Evolutionary conservation across 2,113 vertebrate genomes (phyloP).

Genomic region (Hydrochoerus hydrochaeris): DNA sequence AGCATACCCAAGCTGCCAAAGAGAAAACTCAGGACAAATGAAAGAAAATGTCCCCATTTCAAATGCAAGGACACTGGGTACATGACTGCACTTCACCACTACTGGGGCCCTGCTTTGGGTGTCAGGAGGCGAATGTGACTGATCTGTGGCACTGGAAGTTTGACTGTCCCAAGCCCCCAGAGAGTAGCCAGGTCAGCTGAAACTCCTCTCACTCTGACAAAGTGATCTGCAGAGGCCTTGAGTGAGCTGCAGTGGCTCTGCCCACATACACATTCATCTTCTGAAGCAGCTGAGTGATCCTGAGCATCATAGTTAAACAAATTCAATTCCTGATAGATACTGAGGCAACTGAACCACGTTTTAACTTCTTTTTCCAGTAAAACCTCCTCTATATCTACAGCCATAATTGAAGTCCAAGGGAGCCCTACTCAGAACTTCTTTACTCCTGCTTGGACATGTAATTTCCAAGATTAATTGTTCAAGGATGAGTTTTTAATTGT

Average conservation of each 20-base stretch:
- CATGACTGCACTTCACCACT: not conserved
- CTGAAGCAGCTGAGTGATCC: not conserved
- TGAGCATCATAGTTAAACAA: not conserved
- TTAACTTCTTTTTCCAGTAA: not conserved
- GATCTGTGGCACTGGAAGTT: not conserved
- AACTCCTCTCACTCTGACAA: not conserved
- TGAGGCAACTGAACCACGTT: not conserved
- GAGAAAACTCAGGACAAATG: not conserved
- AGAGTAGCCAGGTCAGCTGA: not conserved
- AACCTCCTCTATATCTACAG: not conserved
- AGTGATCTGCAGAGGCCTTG: not conserved
- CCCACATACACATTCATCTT: not conserved
- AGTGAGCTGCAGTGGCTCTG: not conserved
- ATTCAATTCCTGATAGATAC: not conserved
- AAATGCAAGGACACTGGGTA: not conserved
- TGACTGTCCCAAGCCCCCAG: not conserved
- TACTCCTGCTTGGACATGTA: not conserved
- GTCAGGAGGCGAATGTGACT: not conserved
- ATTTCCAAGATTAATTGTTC: not conserved
- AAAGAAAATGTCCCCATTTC: not conserved
- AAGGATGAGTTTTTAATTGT: not conserved
- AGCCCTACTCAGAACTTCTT: not conserved
- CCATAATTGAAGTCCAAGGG: not conserved
- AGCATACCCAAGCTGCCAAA: not conserved
- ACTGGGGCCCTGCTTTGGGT: not conserved